Evolutionary conservation across 2,797 vertebrate genomes (phyloP).

Genomic region (Silurus lanzhouensis): DNA sequence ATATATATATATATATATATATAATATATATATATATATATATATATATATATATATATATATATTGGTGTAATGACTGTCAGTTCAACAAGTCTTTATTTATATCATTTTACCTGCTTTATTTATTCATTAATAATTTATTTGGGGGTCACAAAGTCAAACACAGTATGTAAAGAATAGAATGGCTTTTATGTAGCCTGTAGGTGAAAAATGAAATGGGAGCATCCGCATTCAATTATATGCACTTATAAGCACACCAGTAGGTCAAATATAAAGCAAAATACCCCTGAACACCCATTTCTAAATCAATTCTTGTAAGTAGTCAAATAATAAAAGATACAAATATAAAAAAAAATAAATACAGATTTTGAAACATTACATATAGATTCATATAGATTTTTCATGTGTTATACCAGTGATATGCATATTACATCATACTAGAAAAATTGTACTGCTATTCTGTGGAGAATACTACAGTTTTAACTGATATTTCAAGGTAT

Average conservation of each 20-base stretch:
- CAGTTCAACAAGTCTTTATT: constrained; percentile 46
- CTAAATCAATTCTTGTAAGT: neutral
- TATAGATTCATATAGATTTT: neutral
- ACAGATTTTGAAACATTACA: neutral
- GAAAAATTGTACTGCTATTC: neutral
- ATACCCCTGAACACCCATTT: neutral
- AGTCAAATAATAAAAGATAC: neutral
- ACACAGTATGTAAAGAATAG: neutral
- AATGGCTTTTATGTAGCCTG: neutral
- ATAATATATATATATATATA: too few species aligned
- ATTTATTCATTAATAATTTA: neutral
- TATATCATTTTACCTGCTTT: constrained; percentile 36
- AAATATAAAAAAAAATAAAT: neutral
- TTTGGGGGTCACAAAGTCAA: neutral
- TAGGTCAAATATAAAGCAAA: neutral
- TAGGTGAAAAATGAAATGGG: neutral
- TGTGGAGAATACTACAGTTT: neutral
- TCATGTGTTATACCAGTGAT: neutral
- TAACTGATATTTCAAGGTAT: neutral
- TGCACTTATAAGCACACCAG: neutral
- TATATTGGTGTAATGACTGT: neutral
- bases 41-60: neutral
- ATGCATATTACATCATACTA: neutral
- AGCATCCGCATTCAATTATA: neutral
- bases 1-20: too few species aligned